Base-by-base conservation (phyloP, 1,140 invertebrate genomes). In the Neodiprion pinetum region DNA sequence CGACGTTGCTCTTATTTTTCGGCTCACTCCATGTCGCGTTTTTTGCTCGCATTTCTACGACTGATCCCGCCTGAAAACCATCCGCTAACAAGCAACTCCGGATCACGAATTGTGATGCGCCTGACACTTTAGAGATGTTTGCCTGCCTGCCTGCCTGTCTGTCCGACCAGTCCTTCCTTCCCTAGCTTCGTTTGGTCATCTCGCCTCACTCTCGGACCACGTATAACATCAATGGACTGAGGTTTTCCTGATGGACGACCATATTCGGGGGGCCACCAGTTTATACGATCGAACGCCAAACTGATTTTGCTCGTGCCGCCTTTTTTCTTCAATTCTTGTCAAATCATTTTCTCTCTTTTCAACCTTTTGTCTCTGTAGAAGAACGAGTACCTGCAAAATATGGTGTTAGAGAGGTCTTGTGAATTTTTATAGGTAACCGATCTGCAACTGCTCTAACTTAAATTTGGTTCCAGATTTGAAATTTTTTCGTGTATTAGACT, bases 71-170 rank as follows among this genome's bases (percentile, higher is more conserved):
- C n/a, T 17, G 53, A 17, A 61, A 61, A 61, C 74, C 78, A 40
- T 40, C 28, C 80, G 79, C 83, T 85, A 85, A 85, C 83, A 85
- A 85, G 83, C 53, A 61, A 61, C 82, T 77, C 80, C 77, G 79
- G 79, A 78, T 81, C 79, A 79, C 83, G 83, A 85, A 85, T 85
- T 85, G 81, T 85, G 83, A 85, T 85, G 82, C 82, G 78, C 74
- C 82, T 85, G 83, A 85, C 83, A 85, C 83, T 85, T 85, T 85
- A 85, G 83, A 83, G 82, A 85, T 85, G 83, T 84, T 84, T 79
- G 79, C 80, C 75, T 77, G 73, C 78, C 74, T 40, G 28, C 28
- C 75, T 68, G 48, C 48, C 17, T 50, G 65, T 65, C 21, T 14
- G 23, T 48, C 53, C 71, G 47, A 40, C 73, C 61, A 14, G 50